Evolutionary conservation across 1,140 invertebrate species (phyloP), one percentile per base, ranked within the genome.

Genomic region (Orchestia grillus): DNA sequence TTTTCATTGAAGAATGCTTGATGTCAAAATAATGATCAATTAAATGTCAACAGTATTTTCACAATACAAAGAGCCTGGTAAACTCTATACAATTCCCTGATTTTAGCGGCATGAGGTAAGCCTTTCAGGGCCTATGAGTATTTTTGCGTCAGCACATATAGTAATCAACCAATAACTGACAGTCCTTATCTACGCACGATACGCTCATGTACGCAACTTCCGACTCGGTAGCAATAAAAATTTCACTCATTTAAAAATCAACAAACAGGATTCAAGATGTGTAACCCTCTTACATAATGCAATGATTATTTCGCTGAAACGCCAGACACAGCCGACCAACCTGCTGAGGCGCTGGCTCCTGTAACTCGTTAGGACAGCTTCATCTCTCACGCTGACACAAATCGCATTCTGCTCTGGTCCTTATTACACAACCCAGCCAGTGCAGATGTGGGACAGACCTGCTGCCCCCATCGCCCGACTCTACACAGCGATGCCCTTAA

Each of bases 311-410:
- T 77, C 11, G 28, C 1, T 77, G 47, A 77, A 77, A 77, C 28
- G 36, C 62, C 11, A 77, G 28, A 77, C 62, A 3, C 62, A 77
- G 28, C 62, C 28, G 28, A 90, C 43, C 4, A 41, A 42, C 28
- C 43, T 43, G 41, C 36, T 8, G 36, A 40, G 41, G 8, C 36
- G 87, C 87, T 19, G 88, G 41, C 15, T 15, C 62, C 15, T 77
- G 62, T 36, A 77, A 77, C 62, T 90, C 88, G 42, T 90, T 90
- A 90, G 41, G 41, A 44, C 88, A 41, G 41, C 88, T 90, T 90
- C 88, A 90, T 90, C 88, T 41, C 88, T 43, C 88, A 90, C 88
- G n/a, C 88, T 90, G 88, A 43, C 88, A 90, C 88, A 90, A 90
- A 90, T 90, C 88, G 41, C 88, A 44, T 90, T 28, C 41, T 44